A percentile compares a stretch with the other conserved stretches of the same genome.
phyloP scores from a whole-genome alignment of 2,113 vertebrate genomes.

The Mirza zaza region DNA sequence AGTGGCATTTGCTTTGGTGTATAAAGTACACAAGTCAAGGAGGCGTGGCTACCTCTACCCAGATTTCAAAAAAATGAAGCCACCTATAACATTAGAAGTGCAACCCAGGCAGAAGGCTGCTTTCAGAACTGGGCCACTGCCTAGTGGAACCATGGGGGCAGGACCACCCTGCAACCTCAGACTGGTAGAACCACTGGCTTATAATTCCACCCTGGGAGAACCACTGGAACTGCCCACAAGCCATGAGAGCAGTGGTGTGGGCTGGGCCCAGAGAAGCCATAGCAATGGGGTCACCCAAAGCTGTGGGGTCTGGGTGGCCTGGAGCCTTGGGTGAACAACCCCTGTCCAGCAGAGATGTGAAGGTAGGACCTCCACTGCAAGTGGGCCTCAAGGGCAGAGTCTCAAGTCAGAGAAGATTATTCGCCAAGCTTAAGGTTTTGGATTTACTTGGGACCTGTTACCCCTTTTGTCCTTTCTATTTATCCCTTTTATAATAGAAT shows the following conservation, averaged over 20 bases:
- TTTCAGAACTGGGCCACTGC: not conserved
- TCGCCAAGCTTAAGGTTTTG: not conserved
- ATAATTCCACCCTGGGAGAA: not conserved
- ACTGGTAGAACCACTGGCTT: not conserved
- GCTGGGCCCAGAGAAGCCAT: not conserved
- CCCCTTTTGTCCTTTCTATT: not conserved
- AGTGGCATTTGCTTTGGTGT: not conserved
- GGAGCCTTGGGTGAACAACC: not conserved
- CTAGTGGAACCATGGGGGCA: not conserved
- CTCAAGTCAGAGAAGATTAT: not conserved
- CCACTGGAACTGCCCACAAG: not conserved
- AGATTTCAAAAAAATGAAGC: not conserved
- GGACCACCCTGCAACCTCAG: not conserved
- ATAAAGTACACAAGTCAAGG: not conserved
- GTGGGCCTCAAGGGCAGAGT: not conserved
- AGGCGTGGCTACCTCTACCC: not conserved
- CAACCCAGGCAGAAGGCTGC: not conserved
- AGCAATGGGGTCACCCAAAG: not conserved
- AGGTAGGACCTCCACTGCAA: not conserved
- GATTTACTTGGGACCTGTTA: not conserved
- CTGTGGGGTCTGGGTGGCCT: not conserved
- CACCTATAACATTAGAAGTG: not conserved
- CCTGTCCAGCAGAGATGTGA: not conserved
- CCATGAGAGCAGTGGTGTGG: not conserved
- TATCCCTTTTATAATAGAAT: not conserved